Base-by-base conservation (phyloP, 2,888 invertebrate genomes). In the Iselma pallidipennis region DNA sequence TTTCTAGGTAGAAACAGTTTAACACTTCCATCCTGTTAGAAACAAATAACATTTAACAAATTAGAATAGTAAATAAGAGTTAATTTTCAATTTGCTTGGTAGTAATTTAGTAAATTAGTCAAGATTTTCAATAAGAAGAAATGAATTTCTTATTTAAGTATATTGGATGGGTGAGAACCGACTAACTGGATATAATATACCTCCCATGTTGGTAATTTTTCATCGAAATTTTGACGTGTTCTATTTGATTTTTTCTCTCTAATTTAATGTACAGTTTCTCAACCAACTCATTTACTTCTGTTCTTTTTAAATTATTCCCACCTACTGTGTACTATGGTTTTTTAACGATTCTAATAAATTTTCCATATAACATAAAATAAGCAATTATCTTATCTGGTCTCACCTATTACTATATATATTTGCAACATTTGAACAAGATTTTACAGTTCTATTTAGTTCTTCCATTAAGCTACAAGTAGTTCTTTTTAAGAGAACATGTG, bases 131-230 rank as follows among this genome's bases (percentile, higher is more conserved):
- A 29, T n/a, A 6, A 42, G 51, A 50, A 49, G 6, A 52, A 28
- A 29, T 14, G 10, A 16, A 26, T 10, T 23, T n/a, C 7, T 26
- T 33, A 25, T 49, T 49, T 60, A 29, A 19, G 16, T 50, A 45
- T 28, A 55, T 49, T 12, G 19, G 16, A 16, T 42, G 19, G 21
- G 42, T 42, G 42, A 42, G 42, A 42, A 42, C n/a, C n/a, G n/a
- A n/a, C n/a, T n/a, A n/a, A n/a, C n/a, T n/a, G n/a, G n/a, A n/a
- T n/a, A n/a, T n/a, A n/a, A 42, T 10, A 10, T 59, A 63, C 63
- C 63, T 59, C 63, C 63, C 63, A 63, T 53, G 63, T 53, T 25
- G 21, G 63, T 59, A 59, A 63, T 63, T 55, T 52, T 58, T 63
- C 59, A 63, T 58, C 25, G 49, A 45, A 59, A 63, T 63, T 63